A percentile compares a stretch with the other conserved stretches of the same genome.
Conservation (phyloP, 2,113 vertebrate genomes). For the Naja naja region DNA sequence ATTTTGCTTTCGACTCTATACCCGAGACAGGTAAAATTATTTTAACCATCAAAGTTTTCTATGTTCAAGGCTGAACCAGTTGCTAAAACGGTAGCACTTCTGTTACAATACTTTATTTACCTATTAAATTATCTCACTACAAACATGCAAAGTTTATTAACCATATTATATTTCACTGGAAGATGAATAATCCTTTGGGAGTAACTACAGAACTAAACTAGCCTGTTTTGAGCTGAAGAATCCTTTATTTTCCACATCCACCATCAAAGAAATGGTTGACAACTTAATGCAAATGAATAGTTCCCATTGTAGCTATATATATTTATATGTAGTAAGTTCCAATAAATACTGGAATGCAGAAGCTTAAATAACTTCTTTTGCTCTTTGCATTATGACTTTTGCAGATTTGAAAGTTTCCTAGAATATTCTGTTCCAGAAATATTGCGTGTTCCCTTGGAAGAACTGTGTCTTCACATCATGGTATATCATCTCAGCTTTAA, state of each 20-base stretch:
- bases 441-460: conserved; percentile 91
- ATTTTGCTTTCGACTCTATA: conserved; percentile 94
- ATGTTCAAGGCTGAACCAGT: rapidly evolving
- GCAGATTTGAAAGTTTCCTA: conserved; percentile 88
- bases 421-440: conserved; percentile 98
- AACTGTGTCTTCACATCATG: conserved; percentile 97
- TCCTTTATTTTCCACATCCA: not conserved
- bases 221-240: not conserved
- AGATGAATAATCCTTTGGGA: not conserved
- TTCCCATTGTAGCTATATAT: not conserved
- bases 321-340: not conserved
- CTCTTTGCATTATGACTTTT: conserved; percentile 29
- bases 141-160: not conserved
- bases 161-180: not conserved
- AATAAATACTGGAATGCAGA: not conserved
- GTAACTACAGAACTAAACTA: not conserved
- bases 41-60: not conserved
- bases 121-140: not conserved
- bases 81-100: not conserved
- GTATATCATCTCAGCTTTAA: conserved; percentile 65
- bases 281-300: not conserved
- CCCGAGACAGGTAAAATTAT: conserved; percentile 73
- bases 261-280: not conserved
- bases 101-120: not conserved
- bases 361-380: not conserved